Evolutionary conservation across 2,113 vertebrate species (phyloP).

Genomic region (Microtus ochrogaster): DNA sequence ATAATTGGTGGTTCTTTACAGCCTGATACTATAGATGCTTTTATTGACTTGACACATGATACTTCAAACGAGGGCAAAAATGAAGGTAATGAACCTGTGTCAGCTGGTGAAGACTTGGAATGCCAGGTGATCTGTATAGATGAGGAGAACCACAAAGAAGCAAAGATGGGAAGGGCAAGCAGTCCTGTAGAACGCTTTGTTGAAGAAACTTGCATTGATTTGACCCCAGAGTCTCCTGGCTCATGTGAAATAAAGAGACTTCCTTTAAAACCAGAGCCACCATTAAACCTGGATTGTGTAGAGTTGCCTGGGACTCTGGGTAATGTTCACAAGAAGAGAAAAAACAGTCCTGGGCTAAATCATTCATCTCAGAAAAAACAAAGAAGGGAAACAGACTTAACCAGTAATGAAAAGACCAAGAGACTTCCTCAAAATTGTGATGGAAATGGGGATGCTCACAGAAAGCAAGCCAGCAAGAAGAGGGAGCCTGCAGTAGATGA

Average conservation of each 20-base stretch:
- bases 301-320: constrained; percentile 74
- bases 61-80: constrained; percentile 73
- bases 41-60: constrained; percentile 79
- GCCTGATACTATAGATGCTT: constrained; percentile 52
- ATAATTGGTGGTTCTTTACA: constrained; percentile 22
- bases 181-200: constrained; percentile 44
- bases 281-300: constrained; percentile 57
- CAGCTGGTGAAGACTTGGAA: constrained; percentile 15
- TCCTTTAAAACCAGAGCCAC: constrained; percentile 71
- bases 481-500: constrained; percentile 73
- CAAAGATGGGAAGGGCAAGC: neutral
- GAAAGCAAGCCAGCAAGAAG: constrained; percentile 72
- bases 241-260: constrained; percentile 58
- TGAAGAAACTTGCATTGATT: constrained; percentile 68
- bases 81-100: constrained; percentile 57
- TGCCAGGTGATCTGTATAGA: constrained; percentile 69
- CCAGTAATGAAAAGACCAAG: constrained; percentile 63
- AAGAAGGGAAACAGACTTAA: constrained; percentile 79
- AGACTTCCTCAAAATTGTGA: constrained; percentile 64
- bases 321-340: constrained; percentile 86
- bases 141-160: constrained; percentile 75
- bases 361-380: constrained; percentile 81
- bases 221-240: constrained; percentile 79
- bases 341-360: constrained; percentile 74
- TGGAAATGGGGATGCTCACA: constrained; percentile 73